Percentiles rank a stretch among this genome's conserved stretches.
Evolutionary conservation across 1,140 invertebrate genomes (phyloP).

Genomic region (Magallana angulata): DNA sequence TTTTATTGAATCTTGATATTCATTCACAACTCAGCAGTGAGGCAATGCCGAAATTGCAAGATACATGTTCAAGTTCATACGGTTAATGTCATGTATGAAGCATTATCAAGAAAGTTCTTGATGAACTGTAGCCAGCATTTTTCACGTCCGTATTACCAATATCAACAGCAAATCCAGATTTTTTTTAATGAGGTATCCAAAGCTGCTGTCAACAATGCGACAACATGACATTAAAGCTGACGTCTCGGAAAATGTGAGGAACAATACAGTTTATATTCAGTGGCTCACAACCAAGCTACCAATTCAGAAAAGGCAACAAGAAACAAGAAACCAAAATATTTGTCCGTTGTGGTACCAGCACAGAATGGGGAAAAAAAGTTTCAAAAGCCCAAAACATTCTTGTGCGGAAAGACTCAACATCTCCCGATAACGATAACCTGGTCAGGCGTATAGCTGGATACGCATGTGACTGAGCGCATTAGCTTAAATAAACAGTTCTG

Average conservation of each 20-base stretch:
- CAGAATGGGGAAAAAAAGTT: slow-evolving; percentile 14
- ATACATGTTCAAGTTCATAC: too few species aligned
- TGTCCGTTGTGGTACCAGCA: slow-evolving; percentile 37
- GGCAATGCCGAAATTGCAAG: too few species aligned
- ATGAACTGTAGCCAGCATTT: not conserved
- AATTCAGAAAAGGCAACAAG: slow-evolving; percentile 44
- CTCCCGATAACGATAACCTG: not conserved
- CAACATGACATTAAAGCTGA: not conserved
- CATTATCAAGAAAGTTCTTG: too few species aligned
- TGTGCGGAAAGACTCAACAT: not conserved
- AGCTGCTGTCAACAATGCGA: not conserved
- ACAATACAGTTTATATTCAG: not conserved
- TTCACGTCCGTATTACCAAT: not conserved
- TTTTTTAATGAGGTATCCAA: not conserved
- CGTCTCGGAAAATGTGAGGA: not conserved
- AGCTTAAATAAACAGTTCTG: too few species aligned
- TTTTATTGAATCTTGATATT: too few species aligned
- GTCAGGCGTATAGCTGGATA: not conserved
- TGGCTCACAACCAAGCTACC: slow-evolving; percentile 19
- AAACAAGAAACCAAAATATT: slow-evolving; percentile 37
- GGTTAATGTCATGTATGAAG: too few species aligned
- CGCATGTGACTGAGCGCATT: too few species aligned
- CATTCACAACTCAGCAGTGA: too few species aligned
- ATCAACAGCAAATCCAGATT: not conserved
- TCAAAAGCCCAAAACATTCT: slow-evolving; percentile 48